Conservation (phyloP, 2,797 vertebrate species). For the Lacerta bilineata region DNA sequence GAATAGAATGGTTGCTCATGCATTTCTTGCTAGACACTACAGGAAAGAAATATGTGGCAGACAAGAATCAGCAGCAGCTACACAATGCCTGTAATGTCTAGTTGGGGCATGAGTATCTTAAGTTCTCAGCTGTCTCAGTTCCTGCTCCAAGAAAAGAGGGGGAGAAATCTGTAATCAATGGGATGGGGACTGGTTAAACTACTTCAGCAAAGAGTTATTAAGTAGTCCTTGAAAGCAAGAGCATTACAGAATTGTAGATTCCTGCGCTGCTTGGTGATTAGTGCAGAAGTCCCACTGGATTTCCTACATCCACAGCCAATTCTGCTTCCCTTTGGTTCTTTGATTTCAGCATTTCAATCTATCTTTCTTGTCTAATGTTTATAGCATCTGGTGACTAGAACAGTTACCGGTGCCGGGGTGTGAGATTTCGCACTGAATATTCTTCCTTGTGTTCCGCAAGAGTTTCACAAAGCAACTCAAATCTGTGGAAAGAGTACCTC, state of each 20-base stretch:
- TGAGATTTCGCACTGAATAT: constrained; percentile 48
- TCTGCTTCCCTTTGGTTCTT: constrained; percentile 65
- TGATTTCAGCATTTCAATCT: constrained; percentile 53
- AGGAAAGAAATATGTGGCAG: not conserved
- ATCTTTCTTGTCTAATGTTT: constrained; percentile 51
- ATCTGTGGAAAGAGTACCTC: not conserved
- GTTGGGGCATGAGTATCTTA: not conserved
- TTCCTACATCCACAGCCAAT: constrained; percentile 59
- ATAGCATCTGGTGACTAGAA: constrained; percentile 35
- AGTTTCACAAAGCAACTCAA: not conserved
- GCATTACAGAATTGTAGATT: constrained; percentile 24
- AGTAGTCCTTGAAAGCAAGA: constrained; percentile 71
- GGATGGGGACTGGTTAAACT: not conserved
- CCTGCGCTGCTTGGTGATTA: constrained; percentile 52
- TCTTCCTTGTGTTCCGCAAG: not conserved
- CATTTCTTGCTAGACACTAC: not conserved
- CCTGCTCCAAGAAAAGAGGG: not conserved
- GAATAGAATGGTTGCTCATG: not conserved
- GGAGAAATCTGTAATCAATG: no score
- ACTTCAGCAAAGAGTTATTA: constrained; percentile 57
- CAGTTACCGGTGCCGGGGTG: constrained; percentile 41
- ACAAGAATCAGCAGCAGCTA: not conserved
- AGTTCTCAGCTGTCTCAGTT: not conserved
- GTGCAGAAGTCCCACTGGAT: constrained; percentile 57
- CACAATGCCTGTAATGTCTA: not conserved